phyloP scores from a whole-genome alignment of 2,888 invertebrate species.

The Geotrupes spiniger region DNA sequence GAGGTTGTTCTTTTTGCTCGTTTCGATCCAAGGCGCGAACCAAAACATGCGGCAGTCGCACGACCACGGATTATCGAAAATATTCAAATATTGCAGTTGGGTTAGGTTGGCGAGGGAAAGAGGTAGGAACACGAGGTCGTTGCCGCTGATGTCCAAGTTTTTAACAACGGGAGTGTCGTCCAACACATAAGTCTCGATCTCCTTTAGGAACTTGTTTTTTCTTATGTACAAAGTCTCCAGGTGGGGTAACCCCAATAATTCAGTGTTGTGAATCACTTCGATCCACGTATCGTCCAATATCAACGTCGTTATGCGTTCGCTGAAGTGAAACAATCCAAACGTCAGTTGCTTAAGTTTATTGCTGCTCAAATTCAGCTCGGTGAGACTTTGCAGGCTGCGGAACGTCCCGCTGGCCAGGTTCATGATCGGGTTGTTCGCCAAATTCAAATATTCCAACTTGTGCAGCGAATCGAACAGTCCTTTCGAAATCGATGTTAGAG shows the following conservation, averaged over 20 bases:
- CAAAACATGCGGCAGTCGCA: conserved; percentile 86
- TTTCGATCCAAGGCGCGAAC: conserved; percentile 65
- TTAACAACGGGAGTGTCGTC: conserved; percentile 60
- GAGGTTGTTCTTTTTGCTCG: conserved; percentile 51
- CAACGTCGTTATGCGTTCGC: conserved; percentile 59
- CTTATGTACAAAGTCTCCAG: conserved; percentile 60
- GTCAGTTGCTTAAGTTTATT: conserved; percentile 59
- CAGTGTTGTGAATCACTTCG: conserved; percentile 62
- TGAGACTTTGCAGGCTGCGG: conserved; percentile 57
- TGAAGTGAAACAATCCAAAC: conserved; percentile 62
- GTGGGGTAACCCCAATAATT: conserved; percentile 62
- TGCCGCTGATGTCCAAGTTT: conserved; percentile 67
- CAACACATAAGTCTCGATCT: conserved; percentile 63
- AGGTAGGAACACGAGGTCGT: conserved; percentile 69
- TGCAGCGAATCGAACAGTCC: conserved; percentile 67
- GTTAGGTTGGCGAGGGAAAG: conserved; percentile 64
- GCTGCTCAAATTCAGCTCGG: conserved; percentile 57
- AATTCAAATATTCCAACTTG: conserved; percentile 60
- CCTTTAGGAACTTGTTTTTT: conserved; percentile 59
- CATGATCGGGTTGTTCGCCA: conserved; percentile 60
- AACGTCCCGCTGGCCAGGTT: conserved; percentile 61
- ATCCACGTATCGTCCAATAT: conserved; percentile 67
- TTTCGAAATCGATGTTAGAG: conserved; percentile 63
- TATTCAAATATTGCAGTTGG: conserved; percentile 61
- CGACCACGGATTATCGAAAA: conserved; percentile 76